Base-by-base conservation (phyloP, 2,888 invertebrate species). In the Oxycera nigricornis region DNA sequence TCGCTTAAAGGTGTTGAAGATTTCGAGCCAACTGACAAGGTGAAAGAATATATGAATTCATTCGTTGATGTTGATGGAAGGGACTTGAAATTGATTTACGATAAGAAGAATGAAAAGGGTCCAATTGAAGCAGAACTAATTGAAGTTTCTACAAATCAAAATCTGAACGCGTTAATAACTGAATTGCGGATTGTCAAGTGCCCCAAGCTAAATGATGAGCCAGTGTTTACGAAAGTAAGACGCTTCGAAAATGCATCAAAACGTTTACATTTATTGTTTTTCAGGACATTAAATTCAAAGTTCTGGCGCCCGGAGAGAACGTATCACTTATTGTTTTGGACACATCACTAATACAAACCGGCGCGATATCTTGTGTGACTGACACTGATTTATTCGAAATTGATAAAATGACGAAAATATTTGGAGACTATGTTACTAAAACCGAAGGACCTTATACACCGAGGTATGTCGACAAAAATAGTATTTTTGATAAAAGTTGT, bases 291-390 rank as follows among this genome's bases (percentile, higher is more conserved):
- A 61, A 77, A 11, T 77, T 79, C 4, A 76, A 80, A 4, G 65
- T 73, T 1, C 74, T 84, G 73, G 81, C 81, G 1, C 76, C 75
- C 7, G 83, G 83, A 1, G 79, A 80, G 9, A 79, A 80, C 59
- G 74, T 83, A 1, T 75, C 82, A 57, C 26, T 84, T 46, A 76
- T 82, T 35, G 79, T 85, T 3, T 82, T 82, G 81, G 84, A 85
- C 67, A 84, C 82, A 74, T 80, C 81, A 0, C 77, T 82, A 24
- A 70, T 84, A 0, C 78, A 79, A 39, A 78, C 76, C 14, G 83
- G 82, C 0, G 78, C 81, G 17, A 72, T 84, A 4, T 80, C 82
- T 1, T 83, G 84, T 55, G 82, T 84, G 6, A 79, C 78, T 11
- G 72, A 77, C 52, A 79, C 79, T 1, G 81, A 80, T 74, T 80